Evolutionary conservation across 2,888 invertebrate species (phyloP), one percentile per base, ranked within the genome.

Genomic region (Drosophila lacicola): DNA sequence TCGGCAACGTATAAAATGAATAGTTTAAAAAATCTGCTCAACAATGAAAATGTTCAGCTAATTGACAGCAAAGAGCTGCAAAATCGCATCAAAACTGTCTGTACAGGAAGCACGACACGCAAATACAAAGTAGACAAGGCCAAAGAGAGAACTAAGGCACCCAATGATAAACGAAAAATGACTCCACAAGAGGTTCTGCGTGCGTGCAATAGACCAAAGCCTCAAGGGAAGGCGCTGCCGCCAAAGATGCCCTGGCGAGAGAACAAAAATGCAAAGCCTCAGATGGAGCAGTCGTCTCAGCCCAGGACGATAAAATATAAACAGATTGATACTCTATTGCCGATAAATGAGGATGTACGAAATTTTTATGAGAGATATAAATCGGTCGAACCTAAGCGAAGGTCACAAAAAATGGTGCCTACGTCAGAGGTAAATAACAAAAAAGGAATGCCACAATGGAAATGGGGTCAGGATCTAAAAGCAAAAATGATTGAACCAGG

Each of bases 121-220:
- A 8, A 13, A 6, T 25, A 19, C 13, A 70, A 37, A 46, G 37
- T 70, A 1, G 10, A 9, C 3, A 70, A 70, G 9, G 2, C 19
- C 19, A 49, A 21, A 4, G 29, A n/a, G 3, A 19, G n/a, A 25
- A 3, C 0, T 8, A 17, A 9, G 2, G 3, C 34, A 9, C 3
- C 13, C 4, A 10, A 11, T 10, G 19, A 19, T 0, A 58, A 1
- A 33, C 33, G 1, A n/a, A 47, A 47, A 10, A 4, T 5, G 3
- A 34, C 3, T 6, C 11, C 50, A 1, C 8, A 41, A 14, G 6
- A 3, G 4, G 11, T 19, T 11, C 25, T 73, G 19, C 37, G 37
- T 1, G 14, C 41, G 5, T 19, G 21, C 29, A 71, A 72, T 25
- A 50, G 70, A 0, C 67, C 66, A 17, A 51, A 34, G 34, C 2